Percentiles rank a stretch among this genome's conserved stretches.
Evolutionary conservation across 2,888 invertebrate genomes (phyloP).

Genomic region (Philereme transversata): DNA sequence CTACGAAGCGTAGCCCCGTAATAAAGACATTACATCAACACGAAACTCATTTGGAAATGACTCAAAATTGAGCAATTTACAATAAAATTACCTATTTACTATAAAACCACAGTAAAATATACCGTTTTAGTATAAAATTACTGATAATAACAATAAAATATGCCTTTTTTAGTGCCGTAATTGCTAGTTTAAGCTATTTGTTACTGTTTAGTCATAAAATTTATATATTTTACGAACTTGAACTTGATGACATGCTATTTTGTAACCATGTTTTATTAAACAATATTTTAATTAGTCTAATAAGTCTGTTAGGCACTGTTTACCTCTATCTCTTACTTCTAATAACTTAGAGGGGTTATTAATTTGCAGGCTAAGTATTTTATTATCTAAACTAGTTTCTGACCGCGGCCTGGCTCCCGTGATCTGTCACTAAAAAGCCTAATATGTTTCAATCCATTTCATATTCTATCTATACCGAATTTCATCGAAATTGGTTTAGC

Average conservation of each 20-base stretch:
- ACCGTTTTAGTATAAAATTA: slow-evolving; percentile 30
- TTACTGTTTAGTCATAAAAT: slow-evolving; percentile 30
- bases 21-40: slow-evolving; percentile 33
- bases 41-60: slow-evolving; percentile 9
- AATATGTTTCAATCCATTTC: too few relatives aligned
- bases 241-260: slow-evolving; percentile 37
- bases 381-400: too few relatives aligned
- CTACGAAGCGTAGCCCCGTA: slow-evolving; percentile 18
- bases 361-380: too few relatives aligned
- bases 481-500: too few relatives aligned
- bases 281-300: slow-evolving; percentile 16
- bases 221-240: slow-evolving; percentile 30
- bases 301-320: neutral
- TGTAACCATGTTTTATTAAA: too few relatives aligned
- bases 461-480: too few relatives aligned
- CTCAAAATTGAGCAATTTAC: slow-evolving; percentile 26
- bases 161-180: slow-evolving; percentile 37
- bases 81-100: slow-evolving; percentile 21
- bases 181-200: slow-evolving; percentile 33
- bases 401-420: too few relatives aligned
- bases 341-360: slow-evolving; percentile 11
- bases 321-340: too few relatives aligned
- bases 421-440: too few relatives aligned
- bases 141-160: slow-evolving; percentile 35
- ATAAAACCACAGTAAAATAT: slow-evolving; percentile 32